Base-by-base conservation (phyloP, 2,797 vertebrate species). In the Siniperca undulata region DNA sequence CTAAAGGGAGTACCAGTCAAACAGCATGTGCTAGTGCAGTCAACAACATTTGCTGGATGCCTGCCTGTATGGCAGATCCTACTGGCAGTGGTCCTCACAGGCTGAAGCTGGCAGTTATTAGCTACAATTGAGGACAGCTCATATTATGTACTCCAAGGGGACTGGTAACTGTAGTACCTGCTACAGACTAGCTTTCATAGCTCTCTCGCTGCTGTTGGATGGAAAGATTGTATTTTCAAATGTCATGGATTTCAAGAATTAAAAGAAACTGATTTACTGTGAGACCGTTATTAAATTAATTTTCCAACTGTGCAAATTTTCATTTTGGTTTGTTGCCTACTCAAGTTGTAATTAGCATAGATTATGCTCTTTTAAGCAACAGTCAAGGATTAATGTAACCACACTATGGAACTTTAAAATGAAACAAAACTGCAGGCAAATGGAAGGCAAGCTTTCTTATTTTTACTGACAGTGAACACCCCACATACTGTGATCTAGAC, bases 11-110 rank as follows among this genome's bases (percentile, higher is more conserved):
- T 64, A 83, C 59, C 91, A 93, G 90, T 92, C 91, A 93, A 93
- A 92, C 92, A 91, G 92, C 92, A 91, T 93, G 93, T 93, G 90
- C 92, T 93, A 86, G 86, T 61, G 89, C 89, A 91, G 91, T 93
- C 91, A 93, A 92, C 92, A 91, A 86, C 81, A 88, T 90, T 93
- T 85, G 82, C 90, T 92, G 93, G 92, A 90, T 78, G 84, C 69
- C 82, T 90, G 90, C 89, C 88, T 91, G 75, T 50, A 67, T 86
- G 90, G 90, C 75, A 83, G 81, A 85, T 84, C 87, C 83, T 86
- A 83, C 90, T 91, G 88, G 88, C 90, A 84, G 48, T 66, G 77
- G 70, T 86, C 83, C 87, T 93, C 74, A 59, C 81, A 85, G 89
- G 90, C 85, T 89, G 79, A 88, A 88, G 84, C 87, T 88, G 88